Evolutionary conservation across 2,797 vertebrate genomes (phyloP), one percentile per base, ranked within the genome.

Genomic region (Vultur gryphus): DNA sequence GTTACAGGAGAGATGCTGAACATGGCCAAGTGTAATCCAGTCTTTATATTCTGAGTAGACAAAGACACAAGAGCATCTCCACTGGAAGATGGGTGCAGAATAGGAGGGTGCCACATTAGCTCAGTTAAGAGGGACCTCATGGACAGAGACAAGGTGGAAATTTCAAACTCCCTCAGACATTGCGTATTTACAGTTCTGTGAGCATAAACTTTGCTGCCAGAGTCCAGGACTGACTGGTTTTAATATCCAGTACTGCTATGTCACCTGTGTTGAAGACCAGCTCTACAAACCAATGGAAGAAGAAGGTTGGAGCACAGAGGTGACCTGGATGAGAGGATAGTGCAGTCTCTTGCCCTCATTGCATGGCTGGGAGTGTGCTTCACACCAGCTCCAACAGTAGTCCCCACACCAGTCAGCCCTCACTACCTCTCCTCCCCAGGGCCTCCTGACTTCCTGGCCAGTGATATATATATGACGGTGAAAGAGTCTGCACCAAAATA

Each of bases 401-500:
- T 9, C 31, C 39, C 21, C 48, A 41, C 58, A 61, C 24, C 41
- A 46, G n/a, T 6, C 57, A 93, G 72, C 33, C 57, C 59, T 55
- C 62, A 33, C 9, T 5, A 15, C 29, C 23, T 46, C 26, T 66
- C 29, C 33, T 84, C 29, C 13, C n/a, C 35, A 61, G 49, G 19
- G 28, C 24, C 48, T 64, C 71, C 79, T 64, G 44, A 17, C 25
- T n/a, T 37, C 31, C 48, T 72, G 72, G 28, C 21, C 79, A 57
- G 26, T 4, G n/a, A 35, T 1, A 21, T 0, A 21, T 0, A 7
- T 2, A 18, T 6, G 46, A 33, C 57, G 72, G 24, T 25, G 54
- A 67, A 67, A 84, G 48, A 44, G 5, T 10, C 44, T 54, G 49
- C 35, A 26, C 35, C 26, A 57, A 83, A 73, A 55, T n/a, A 2